Conservation (phyloP, 2,888 invertebrate species). For the Pyrochroa serraticornis region DNA sequence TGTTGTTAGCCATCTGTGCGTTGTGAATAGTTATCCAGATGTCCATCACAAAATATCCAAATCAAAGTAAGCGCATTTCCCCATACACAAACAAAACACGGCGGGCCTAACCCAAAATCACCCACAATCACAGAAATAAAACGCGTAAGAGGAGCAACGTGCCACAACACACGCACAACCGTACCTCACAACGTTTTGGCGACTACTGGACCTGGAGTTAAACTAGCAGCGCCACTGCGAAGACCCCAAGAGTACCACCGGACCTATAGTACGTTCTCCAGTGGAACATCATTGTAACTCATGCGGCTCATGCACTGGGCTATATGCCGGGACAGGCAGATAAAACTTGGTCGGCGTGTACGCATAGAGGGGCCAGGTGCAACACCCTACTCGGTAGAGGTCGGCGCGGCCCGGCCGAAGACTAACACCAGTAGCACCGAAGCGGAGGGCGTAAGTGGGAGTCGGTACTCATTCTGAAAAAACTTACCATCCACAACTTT, state of each 20-base stretch:
- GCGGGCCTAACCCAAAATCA: conserved; percentile 2
- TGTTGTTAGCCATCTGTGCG: conserved; percentile 74
- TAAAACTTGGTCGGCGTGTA: conserved; percentile 27
- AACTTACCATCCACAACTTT: conserved; percentile 9
- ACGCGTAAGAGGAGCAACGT: neutral
- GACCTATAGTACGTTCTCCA: conserved; percentile 25
- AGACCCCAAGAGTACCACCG: conserved; percentile 11
- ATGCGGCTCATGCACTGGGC: conserved; percentile 18
- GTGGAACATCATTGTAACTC: conserved; percentile 19
- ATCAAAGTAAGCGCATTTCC: neutral
- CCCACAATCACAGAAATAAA: neutral
- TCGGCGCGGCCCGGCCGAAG: conserved; percentile 20
- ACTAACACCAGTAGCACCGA: conserved; percentile 25
- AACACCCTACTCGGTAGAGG: conserved; percentile 30
- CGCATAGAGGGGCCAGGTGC: conserved; percentile 31
- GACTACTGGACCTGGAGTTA: conserved; percentile 12
- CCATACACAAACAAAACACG: conserved; percentile 10
- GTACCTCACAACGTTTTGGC: conserved; percentile 7
- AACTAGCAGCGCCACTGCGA: neutral
- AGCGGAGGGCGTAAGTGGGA: conserved; percentile 10
- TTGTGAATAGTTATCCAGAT: conserved; percentile 32
- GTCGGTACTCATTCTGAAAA: conserved; percentile 5
- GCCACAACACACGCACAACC: neutral
- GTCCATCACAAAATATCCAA: conserved; percentile 25
- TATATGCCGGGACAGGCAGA: conserved; percentile 15